Evolutionary conservation across 2,888 invertebrate genomes (phyloP), one percentile per base, ranked within the genome.

Genomic region (Schrankia costaestrigalis): DNA sequence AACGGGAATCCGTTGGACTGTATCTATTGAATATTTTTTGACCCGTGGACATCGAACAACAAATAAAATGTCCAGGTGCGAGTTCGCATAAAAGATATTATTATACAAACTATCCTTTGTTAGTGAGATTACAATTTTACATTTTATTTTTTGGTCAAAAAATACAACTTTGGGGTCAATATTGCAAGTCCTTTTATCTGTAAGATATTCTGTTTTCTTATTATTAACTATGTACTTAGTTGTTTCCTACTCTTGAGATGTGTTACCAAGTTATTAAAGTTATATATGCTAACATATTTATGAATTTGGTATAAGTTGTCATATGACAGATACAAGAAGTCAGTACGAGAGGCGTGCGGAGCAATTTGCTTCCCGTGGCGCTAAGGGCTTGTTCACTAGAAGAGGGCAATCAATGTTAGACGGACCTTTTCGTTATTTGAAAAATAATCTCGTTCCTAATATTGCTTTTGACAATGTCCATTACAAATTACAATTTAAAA

Each of bases 21-120:
- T 62, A 68, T 76, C 76, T 74, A 76, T 83, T 78, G 71, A 81
- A 78, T 63, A 70, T 73, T 75, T 78, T 83, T 79, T 81, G 78
- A 79, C 80, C 80, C 83, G 73, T 72, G 82, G 84, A 78, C 82
- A 79, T 69, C 54, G 56, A 58, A 63, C 63, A 59, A 74, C 69
- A 72, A 77, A 77, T 58, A 63, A 64, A 68, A 57, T 54, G 76
- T 80, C 86, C 86, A 87, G 86, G 85, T 87, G 86, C 72, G 56
- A 69, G 63, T 51, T 70, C 60, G 55, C 64, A 75, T 75, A 78
- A 78, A 68, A 71, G 64, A 67, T 71, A 64, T 68, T 67, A 63
- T 69, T 65, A 64, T 54, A 52, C 48, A 55, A n/a, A 54, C 39
- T 50, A 40, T 38, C 49, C 46, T 53, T 61, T 67, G 65, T 67